Evolutionary conservation across 2,113 vertebrate species (phyloP), one percentile per base, ranked within the genome.

Genomic region (Gymnobelideus leadbeateri): DNA sequence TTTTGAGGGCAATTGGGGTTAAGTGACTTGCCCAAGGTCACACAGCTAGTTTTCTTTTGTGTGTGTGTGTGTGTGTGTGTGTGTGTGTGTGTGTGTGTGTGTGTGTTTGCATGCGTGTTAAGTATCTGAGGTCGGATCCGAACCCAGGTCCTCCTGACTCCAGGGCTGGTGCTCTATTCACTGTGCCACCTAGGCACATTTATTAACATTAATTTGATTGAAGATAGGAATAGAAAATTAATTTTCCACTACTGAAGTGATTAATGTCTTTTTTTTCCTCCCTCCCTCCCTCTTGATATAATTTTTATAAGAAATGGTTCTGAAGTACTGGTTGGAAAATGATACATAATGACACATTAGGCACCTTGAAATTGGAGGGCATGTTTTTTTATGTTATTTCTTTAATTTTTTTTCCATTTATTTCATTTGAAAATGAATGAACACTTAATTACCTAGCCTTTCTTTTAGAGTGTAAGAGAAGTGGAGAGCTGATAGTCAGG

Each of bases 271-370:
- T 94, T 89, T 57, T 57, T 57, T 2, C 11, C 10, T 54, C 24
- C 47, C 47, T 54, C 24, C 47, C 47, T 61, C 16, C 51, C 0
- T 49, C 12, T 53, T 54, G 89, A 53, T 90, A 24, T 51, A 51
- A 26, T 3, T 53, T n/a, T 10, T 57, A 57, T 89, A 52, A 8
- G 25, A 23, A 49, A 93, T 23, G 37, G 46, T 19, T 12, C 28
- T 89, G 26, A 95, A 95, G 51, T 55, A 51, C 2, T 89, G 11
- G 16, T 91, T n/a, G 89, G 47, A 93, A 77, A 91, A 93, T 14
- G 8, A 91, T 51, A 93, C 25, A 21, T 0, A 37, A 16, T 50
- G 12, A 1, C 0, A 43, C 54, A 24, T 8, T 77, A 31, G 0
- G 8, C 90, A 11, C 28, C 92, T 51, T 68, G 4, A 3, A 51